A percentile compares a stretch with the other conserved stretches of the same genome.
Conservation (phyloP, 1,140 invertebrate genomes). For the Camponotus floridanus region DNA sequence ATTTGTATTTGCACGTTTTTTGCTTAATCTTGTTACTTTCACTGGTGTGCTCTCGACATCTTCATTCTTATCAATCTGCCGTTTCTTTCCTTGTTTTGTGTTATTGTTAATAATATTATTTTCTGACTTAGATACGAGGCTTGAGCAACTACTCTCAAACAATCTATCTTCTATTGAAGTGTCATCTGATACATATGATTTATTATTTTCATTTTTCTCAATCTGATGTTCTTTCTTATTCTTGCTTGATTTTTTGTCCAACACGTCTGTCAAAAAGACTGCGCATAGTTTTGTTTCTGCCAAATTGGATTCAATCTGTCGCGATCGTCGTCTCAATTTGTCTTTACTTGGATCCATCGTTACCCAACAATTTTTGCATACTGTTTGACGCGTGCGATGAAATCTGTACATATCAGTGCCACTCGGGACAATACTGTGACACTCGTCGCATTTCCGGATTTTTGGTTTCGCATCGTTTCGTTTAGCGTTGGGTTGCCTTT, state of each 20-base stretch:
- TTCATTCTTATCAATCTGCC: neutral
- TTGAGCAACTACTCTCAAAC: neutral
- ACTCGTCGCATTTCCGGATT: slow-evolving; percentile 74
- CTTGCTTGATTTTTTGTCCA: slow-evolving; percentile 47
- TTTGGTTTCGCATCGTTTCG: neutral
- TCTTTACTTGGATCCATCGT: slow-evolving; percentile 71
- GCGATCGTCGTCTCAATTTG: slow-evolving; percentile 28
- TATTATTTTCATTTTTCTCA: slow-evolving; percentile 73
- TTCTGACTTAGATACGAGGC: neutral
- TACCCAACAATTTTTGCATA: slow-evolving; percentile 81
- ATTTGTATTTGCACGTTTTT: neutral
- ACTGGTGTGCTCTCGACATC: neutral
- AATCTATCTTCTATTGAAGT: slow-evolving; percentile 24
- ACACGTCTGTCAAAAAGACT: slow-evolving; percentile 81
- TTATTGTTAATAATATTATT: neutral
- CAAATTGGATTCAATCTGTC: slow-evolving; percentile 5
- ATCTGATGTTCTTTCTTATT: slow-evolving; percentile 64
- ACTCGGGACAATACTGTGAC: slow-evolving; percentile 65
- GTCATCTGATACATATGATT: slow-evolving; percentile 70
- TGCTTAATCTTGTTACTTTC: neutral
- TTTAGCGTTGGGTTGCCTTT: neutral
- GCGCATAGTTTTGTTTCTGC: slow-evolving; percentile 77
- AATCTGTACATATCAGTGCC: slow-evolving; percentile 77
- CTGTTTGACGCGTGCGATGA: slow-evolving; percentile 74
- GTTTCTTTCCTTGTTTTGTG: slow-evolving; percentile 5